These are phyloP conservation scores for Heliconius melpomene DNA, from an alignment of 1,140 invertebrate species.

Conservation along the genomic window DNA sequence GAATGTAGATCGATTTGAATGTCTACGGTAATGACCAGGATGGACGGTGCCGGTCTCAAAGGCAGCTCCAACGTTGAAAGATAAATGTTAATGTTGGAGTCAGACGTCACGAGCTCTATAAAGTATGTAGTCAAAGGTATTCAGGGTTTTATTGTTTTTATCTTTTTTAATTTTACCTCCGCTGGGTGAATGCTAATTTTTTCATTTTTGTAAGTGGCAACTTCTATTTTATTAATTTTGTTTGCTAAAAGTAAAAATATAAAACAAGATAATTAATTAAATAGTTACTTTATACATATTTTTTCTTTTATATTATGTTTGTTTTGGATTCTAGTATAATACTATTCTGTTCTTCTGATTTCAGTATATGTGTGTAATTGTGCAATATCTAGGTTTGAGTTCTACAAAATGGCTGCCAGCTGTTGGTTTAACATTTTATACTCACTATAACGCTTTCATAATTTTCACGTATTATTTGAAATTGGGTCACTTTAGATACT, in stretches of 20 bases:
- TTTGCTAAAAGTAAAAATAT: background rate
- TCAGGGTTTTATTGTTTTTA: background rate
- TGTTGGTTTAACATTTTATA: background rate
- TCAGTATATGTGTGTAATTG: background rate
- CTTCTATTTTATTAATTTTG: background rate
- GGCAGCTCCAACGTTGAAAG: background rate
- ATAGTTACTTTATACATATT: too few species aligned
- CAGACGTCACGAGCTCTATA: background rate
- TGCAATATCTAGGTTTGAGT: background rate
- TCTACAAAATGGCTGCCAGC: background rate
- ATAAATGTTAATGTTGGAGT: constrained; percentile 11
- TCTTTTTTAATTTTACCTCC: background rate
- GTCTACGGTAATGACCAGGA: constrained; percentile 12
- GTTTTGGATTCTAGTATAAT: background rate
- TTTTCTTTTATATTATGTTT: background rate
- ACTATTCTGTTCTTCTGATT: background rate
- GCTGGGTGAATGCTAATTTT: background rate
- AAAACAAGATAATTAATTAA: too few species aligned
- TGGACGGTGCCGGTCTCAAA: constrained; percentile 3
- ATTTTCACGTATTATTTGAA: background rate
- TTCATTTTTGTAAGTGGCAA: background rate
- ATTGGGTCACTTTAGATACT: background rate
- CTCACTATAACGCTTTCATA: background rate
- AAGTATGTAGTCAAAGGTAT: background rate
- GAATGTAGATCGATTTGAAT: constrained; percentile 7